These are phyloP conservation scores for Anableps anableps DNA, from an alignment of 2,797 vertebrate genomes.

Conservation along the genomic window DNA sequence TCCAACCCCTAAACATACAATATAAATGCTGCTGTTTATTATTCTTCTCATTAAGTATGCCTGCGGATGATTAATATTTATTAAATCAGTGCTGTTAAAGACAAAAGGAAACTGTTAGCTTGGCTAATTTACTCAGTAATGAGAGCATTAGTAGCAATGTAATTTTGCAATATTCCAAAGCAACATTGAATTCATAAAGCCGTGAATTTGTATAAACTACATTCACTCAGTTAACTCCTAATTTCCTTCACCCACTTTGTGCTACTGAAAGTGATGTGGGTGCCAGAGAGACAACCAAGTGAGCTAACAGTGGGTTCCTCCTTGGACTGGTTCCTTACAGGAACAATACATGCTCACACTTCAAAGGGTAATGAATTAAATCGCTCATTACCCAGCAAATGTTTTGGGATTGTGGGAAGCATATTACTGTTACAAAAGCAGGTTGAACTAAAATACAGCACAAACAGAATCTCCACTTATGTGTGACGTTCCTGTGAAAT, in stretches of 20 bases:
- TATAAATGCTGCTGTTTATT: neutral
- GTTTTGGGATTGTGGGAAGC: neutral
- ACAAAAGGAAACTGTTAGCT: slow-evolving; percentile 44
- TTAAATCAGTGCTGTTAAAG: slow-evolving; percentile 36
- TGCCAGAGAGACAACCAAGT: neutral
- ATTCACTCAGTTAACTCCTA: neutral
- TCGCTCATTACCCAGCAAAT: neutral
- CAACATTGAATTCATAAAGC: neutral
- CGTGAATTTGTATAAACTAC: slow-evolving; percentile 3
- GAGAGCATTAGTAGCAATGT: slow-evolving; percentile 35
- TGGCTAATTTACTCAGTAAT: slow-evolving; percentile 51
- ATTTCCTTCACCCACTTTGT: neutral
- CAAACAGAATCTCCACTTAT: neutral
- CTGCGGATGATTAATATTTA: slow-evolving; percentile 54
- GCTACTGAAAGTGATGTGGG: neutral
- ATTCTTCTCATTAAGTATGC: slow-evolving; percentile 27
- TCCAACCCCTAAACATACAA: slow-evolving; percentile 22
- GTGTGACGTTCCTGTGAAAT: neutral
- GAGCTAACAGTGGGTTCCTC: neutral
- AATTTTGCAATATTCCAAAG: slow-evolving; percentile 43
- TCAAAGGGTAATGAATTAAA: neutral
- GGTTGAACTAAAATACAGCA: neutral
- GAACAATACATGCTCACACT: neutral
- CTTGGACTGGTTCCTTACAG: neutral
- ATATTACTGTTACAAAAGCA: neutral